These are phyloP conservation scores for Cataglyphis cursor DNA, from an alignment of 2,888 invertebrate species.

Conservation along the genomic window DNA sequence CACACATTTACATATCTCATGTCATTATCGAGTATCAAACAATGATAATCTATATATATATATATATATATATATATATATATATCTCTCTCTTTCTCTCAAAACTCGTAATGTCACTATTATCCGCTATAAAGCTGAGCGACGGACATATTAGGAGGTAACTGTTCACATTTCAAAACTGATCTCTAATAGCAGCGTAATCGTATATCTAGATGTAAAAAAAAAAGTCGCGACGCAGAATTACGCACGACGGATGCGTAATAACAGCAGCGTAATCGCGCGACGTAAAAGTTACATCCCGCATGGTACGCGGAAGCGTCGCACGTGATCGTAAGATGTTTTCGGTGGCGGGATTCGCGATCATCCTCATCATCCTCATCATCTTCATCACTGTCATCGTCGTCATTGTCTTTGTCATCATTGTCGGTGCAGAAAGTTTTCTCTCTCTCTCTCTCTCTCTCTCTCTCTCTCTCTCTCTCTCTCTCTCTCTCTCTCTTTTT, in stretches of 20 bases:
- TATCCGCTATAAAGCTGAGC: neutral
- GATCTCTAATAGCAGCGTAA: neutral
- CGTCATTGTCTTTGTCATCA: neutral
- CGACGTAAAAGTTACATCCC: neutral
- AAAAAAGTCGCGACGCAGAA: neutral
- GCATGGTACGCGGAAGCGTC: conserved; percentile 18
- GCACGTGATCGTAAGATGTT: conserved; percentile 23
- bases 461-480: neutral
- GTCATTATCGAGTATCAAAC: neutral
- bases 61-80: no score
- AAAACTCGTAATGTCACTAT: neutral
- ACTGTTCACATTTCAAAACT: neutral
- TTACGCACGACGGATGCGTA: neutral
- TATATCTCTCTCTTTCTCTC: neutral
- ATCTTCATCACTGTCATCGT: neutral
- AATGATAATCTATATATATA: neutral
- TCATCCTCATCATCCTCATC: no score
- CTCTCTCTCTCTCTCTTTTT: neutral
- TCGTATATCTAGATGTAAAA: neutral
- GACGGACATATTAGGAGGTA: neutral
- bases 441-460: neutral
- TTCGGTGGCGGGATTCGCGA: neutral
- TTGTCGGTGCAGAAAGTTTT: neutral
- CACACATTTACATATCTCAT: conserved; percentile 9
- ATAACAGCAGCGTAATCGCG: conserved; percentile 36